Base-by-base conservation (phyloP, 2,888 invertebrate species). In the Oscheius sp. region DNA sequence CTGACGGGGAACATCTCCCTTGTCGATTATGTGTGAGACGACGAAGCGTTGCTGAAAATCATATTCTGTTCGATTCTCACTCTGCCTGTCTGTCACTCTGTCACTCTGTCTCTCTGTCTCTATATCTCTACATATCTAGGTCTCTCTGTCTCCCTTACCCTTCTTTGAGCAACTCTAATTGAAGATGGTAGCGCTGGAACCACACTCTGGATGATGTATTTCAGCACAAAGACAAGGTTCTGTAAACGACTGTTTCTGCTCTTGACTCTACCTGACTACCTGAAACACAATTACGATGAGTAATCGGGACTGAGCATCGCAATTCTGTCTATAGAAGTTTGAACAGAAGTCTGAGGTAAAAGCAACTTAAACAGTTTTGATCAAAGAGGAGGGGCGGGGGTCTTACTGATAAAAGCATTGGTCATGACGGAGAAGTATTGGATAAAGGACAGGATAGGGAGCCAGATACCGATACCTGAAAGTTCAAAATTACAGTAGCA, bases 361-460 rank as follows among this genome's bases (percentile, higher is more conserved):
- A 2, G 84, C 81, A 1, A 85, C 84, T 84, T 68, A 75, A 80
- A 76, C n/a, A n/a, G 11, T 13, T 59, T 71, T 60, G 7, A 7
- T 71, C 21, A 9, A 10, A 9, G 10, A 32, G 29, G 35, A 13
- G 9, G 7, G 7, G 0, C 42, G 9, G 13, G n/a, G 33, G 70
- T 73, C 37, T 37, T 50, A 82, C 84, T 90, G 13, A 91, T 89
- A 83, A 91, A 91, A 9, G 90, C 90, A 84, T 91, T 91, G 58
- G 89, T 90, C 42, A 91, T 86, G 2, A 91, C 91, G 3, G 91
- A 91, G 68, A 85, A 85, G 59, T 90, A 88, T 75, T 90, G 91
- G 35, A 91, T 84, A 76, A 91, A 90, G 33, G 88, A 86, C 55
- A 91, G 85, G 72, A 91, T 91, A 10, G 87, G 87, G 72, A 89